A percentile compares a stretch with the other conserved stretches of the same genome.
phyloP scores from a whole-genome alignment of 2,797 vertebrate species.

The Nyctibius grandis region DNA sequence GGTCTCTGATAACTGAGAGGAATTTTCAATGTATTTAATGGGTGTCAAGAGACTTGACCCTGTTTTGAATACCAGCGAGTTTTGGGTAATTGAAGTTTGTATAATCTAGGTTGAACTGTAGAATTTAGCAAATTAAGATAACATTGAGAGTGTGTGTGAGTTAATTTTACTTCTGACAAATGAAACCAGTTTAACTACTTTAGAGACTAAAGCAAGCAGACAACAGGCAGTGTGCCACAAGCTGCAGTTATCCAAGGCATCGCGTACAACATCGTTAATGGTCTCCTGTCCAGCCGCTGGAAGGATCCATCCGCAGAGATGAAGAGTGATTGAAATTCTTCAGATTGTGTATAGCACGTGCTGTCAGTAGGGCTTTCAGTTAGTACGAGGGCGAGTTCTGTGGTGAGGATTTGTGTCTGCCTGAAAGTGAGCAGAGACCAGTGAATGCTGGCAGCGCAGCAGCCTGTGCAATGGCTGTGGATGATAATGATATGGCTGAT shows the following conservation, averaged over 20 bases:
- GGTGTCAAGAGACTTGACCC: conserved; percentile 63
- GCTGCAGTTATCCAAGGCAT: not conserved
- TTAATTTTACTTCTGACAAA: conserved; percentile 52
- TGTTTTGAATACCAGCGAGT: conserved; percentile 58
- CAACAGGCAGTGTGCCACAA: not conserved
- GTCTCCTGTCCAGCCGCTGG: not conserved
- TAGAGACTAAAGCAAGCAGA: not conserved
- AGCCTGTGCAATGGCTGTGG: not conserved
- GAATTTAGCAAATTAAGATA: conserved; percentile 65
- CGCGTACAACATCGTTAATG: not conserved
- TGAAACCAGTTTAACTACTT: not conserved
- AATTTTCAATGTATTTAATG: conserved; percentile 57
- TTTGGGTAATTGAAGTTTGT: conserved; percentile 58
- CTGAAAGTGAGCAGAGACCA: not conserved
- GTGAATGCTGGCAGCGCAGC: not conserved
- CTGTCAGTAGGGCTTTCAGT: not conserved
- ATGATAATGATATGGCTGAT: not conserved
- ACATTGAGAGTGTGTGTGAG: not conserved
- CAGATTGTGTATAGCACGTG: not conserved
- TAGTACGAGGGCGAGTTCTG: not conserved
- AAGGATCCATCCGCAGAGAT: not conserved
- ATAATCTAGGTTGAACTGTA: conserved; percentile 59
- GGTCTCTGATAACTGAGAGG: conserved; percentile 55
- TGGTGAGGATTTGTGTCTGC: not conserved
- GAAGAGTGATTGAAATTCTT: not conserved